Evolutionary conservation across 2,113 vertebrate species (phyloP).

Genomic region (Gymnorhina tibicen): DNA sequence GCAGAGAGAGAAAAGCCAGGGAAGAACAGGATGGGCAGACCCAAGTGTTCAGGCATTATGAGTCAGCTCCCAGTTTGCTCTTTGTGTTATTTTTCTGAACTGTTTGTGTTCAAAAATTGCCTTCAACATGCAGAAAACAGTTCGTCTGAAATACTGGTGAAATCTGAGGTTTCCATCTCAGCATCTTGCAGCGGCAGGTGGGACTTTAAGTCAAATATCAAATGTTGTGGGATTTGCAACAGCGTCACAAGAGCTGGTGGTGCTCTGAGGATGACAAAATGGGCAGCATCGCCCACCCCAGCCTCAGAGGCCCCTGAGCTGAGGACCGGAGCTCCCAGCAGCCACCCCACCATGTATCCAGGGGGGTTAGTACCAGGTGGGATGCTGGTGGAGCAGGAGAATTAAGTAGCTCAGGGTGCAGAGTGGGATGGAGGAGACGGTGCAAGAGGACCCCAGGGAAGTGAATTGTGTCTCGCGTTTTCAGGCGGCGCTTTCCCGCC

Average conservation of each 20-base stretch:
- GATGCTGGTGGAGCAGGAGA: not conserved
- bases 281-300: accelerated
- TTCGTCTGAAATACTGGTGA: not conserved
- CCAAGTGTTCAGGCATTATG: not conserved
- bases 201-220: not conserved
- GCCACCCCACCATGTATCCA: accelerated
- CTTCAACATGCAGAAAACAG: not conserved
- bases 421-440: not conserved
- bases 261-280: not conserved
- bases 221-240: not conserved
- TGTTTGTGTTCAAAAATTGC: not conserved
- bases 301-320: not conserved
- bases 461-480: not conserved
- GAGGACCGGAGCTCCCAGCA: not conserved
- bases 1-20: not conserved
- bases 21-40: not conserved
- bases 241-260: not conserved
- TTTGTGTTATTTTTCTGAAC: not conserved
- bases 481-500: not conserved
- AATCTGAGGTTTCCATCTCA: not conserved
- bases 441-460: not conserved
- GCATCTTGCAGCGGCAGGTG: not conserved
- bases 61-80: not conserved
- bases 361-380: not conserved
- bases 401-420: accelerated